phyloP scores from a whole-genome alignment of 2,888 invertebrate genomes.

The Salticus scenicus region DNA sequence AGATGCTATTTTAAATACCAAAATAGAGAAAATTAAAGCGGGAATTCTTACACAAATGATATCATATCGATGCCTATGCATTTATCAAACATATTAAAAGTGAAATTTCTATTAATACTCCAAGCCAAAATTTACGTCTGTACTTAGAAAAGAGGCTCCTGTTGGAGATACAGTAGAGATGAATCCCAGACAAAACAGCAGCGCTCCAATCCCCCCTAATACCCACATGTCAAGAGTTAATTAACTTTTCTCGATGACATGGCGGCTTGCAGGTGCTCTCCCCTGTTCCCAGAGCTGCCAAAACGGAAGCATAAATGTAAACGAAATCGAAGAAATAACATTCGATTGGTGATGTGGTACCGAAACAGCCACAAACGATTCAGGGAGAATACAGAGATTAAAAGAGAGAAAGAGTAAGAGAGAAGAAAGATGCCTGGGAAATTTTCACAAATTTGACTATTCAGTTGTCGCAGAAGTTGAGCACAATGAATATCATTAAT shows the following conservation, averaged over 20 bases:
- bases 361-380: too few relatives aligned
- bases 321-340: slow-evolving; percentile 12
- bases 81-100: not conserved
- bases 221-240: slow-evolving; percentile 15
- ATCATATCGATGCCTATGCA: not conserved
- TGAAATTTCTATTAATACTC: not conserved
- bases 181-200: not conserved
- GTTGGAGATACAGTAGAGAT: not conserved
- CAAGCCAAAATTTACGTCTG: not conserved
- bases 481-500: too few relatives aligned
- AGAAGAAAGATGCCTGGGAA: too few relatives aligned
- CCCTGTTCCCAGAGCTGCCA: not conserved
- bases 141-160: not conserved
- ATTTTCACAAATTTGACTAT: too few relatives aligned
- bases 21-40: too few relatives aligned
- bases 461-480: too few relatives aligned
- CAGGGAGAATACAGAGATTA: too few relatives aligned
- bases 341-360: not conserved
- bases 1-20: too few relatives aligned
- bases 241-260: slow-evolving; percentile 13
- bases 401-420: too few relatives aligned
- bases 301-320: not conserved
- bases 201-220: not conserved
- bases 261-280: not conserved
- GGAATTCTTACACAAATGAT: too few relatives aligned